Evolutionary conservation across 1,140 invertebrate species (phyloP), one percentile per base, ranked within the genome.

Genomic region (Lucilia cuprina): DNA sequence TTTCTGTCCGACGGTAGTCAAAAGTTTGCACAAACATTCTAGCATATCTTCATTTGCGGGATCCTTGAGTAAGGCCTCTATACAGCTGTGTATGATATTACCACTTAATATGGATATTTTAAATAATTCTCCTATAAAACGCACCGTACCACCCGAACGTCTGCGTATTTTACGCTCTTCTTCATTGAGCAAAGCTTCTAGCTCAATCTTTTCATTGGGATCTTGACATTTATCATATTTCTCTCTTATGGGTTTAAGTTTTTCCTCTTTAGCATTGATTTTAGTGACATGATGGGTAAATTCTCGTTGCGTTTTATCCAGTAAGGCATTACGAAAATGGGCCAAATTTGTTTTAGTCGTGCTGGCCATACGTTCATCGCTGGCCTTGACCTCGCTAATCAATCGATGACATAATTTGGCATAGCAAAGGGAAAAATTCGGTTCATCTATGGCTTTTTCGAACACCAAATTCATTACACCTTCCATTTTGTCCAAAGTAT

Each of bases 361-460:
- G 94, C 94, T 92, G 94, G 93, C 89, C 87, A 90, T 90, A 94
- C 93, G 83, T 90, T 88, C 83, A 90, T 92, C 89, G 0, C 87
- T 82, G 1, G 85, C 86, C 30, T 90, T 89, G 0, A 88, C 89
- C 50, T 90, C 88, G 0, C 74, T 82, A 10, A 89, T 88, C 4
- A 95, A 91, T 87, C 94, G 93, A 89, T 94, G 94, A 87, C 96
- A 96, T 93, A 99, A 94, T 65, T 94, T 93, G 1, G 98, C 98
- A 93, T 99, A 99, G 0, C 96, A 95, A 35, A 95, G 94, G 7
- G 97, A 96, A 89, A 98, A 99, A 88, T 94, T 96, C 2, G 97
- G 98, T 91, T 99, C 98, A 92, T 98, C 96, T 41, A 99, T 95
- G 49, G 98, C 98, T 92, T 98, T 99, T 89, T 98, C 96, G 92